These are phyloP conservation scores for Archaeoteleia sp. DNA, from an alignment of 2,888 invertebrate genomes.

Conservation along the genomic window DNA sequence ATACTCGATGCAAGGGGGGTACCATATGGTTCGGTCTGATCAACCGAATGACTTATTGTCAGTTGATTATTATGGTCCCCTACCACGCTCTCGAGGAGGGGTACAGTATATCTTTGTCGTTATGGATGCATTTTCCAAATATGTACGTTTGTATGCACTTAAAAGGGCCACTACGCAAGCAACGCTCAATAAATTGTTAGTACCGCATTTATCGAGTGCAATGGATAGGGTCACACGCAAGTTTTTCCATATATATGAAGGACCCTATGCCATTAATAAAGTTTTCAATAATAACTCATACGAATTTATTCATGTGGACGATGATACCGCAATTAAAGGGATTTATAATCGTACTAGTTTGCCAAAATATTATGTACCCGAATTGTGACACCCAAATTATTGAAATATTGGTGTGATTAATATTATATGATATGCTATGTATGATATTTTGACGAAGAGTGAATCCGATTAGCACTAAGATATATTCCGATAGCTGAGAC, in stretches of 20 bases:
- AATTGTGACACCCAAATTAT: too few species aligned
- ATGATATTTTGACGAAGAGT: too few species aligned
- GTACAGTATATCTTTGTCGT: constrained; percentile 23
- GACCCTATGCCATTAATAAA: constrained; percentile 9
- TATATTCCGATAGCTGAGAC: too few species aligned
- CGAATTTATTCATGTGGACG: constrained; percentile 1
- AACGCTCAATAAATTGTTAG: not conserved
- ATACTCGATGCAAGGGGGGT: constrained; percentile 12
- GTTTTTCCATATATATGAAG: constrained; percentile 14
- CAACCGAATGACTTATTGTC: constrained; percentile 11
- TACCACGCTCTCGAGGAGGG: constrained; percentile 7
- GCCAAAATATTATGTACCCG: constrained; percentile 8
- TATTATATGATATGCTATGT: too few species aligned
- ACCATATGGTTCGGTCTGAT: constrained; percentile 4
- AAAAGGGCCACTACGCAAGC: constrained; percentile 50
- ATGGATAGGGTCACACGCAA: constrained; percentile 1
- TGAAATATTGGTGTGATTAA: too few species aligned
- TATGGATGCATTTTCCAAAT: constrained; percentile 22
- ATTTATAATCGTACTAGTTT: constrained; percentile 14
- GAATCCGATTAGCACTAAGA: too few species aligned
- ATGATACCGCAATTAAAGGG: constrained; percentile 1
- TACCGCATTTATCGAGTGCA: constrained; percentile 7
- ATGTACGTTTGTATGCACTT: constrained; percentile 40
- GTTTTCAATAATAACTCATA: constrained; percentile 14
- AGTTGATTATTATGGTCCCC: constrained; percentile 25